Base-by-base conservation (phyloP, 2,888 invertebrate genomes). In the Spodoptera exigua region DNA sequence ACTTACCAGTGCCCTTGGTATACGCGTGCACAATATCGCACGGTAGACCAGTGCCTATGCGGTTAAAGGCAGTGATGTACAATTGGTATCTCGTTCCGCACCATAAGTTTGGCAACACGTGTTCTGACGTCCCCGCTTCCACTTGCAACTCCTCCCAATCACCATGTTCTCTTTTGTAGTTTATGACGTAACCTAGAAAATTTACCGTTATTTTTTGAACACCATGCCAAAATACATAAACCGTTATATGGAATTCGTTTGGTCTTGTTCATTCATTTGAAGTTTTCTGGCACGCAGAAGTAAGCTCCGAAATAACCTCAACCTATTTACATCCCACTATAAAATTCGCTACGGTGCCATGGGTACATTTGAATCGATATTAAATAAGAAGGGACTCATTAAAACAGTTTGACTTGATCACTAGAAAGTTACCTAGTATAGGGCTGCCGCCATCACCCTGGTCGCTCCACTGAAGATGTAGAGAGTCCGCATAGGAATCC, bases 141-240 rank as follows among this genome's bases (percentile, higher is more conserved):
- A 98, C 97, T 87, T 98, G 98, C 61, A 98, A 91, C 87, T 98
- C 98, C 86, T 98, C 98, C 98, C 98, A 98, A 82, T 98, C 98
- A 0, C 98, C 98, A 80, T 97, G 97, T 79, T 98, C 97, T 12
- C 97, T 95, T 85, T 98, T 98, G 89, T 98, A 98, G 93, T 98
- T 98, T 66, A 98, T 97, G 4, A 98, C 97, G 89, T 98, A 98
- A 35, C 98, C 98, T 95, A 36, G 13, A 67, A 61, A 9, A 16
- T 32, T 9, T 2, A 5, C 1, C 27, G 14, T 39, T 16, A 16
- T 1, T 14, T 7, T 9, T 7, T 39, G 9, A 9, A 40, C 16
- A 14, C 11, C 39, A 10, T 14, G 1, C 0, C 39, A 7, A 17
- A 7, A 11, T 44, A 37, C 32, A 0, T 32, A 17, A 35, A 52